A percentile compares a stretch with the other conserved stretches of the same genome.
Conservation (phyloP, 2,113 vertebrate species). For the Petroica traversi region DNA sequence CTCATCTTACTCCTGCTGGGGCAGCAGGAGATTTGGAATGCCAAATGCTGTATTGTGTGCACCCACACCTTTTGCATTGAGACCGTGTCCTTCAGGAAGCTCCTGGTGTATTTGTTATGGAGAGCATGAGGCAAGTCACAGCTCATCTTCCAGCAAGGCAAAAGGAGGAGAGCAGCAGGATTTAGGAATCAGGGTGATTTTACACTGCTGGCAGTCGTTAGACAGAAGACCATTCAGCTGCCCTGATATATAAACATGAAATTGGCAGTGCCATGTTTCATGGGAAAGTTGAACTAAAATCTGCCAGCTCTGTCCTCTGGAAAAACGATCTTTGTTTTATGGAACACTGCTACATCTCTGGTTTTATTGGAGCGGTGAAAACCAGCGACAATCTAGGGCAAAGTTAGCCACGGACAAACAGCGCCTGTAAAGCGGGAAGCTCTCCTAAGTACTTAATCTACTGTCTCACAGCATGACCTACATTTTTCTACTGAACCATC, state of each 20-base stretch:
- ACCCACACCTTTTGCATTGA: not conserved
- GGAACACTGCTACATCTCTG: not conserved
- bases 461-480: not conserved
- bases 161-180: not conserved
- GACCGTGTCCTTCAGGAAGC: not conserved
- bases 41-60: rapidly evolving
- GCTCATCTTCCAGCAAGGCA: not conserved
- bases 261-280: rapidly evolving
- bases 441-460: not conserved
- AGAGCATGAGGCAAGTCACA: not conserved
- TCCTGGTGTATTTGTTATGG: rapidly evolving
- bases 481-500: not conserved
- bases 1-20: not conserved
- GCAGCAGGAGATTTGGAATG: not conserved
- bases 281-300: not conserved
- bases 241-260: rapidly evolving
- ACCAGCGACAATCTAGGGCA: not conserved
- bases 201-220: not conserved
- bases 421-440: not conserved
- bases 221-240: not conserved
- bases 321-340: not conserved
- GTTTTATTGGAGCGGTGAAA: rapidly evolving
- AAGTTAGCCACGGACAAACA: not conserved
- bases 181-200: not conserved
- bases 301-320: not conserved